Evolutionary conservation across 2,113 vertebrate species (phyloP).

Genomic region (Cololabis saira): DNA sequence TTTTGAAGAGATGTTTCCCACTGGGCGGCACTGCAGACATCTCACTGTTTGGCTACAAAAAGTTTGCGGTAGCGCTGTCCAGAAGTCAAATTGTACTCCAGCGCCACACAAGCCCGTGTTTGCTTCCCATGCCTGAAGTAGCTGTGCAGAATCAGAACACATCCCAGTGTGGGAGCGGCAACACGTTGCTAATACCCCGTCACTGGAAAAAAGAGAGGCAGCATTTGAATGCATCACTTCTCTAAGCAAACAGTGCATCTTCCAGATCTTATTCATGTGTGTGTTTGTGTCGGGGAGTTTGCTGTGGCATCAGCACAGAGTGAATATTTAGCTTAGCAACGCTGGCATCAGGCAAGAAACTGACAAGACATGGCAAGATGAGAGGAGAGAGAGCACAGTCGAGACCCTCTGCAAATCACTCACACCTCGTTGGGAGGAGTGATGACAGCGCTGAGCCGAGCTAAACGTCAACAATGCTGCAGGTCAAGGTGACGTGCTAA

Average conservation of each 20-base stretch:
- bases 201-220: conserved; percentile 29
- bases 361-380: conserved; percentile 38
- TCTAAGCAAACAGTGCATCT: conserved; percentile 37
- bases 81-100: conserved; percentile 40
- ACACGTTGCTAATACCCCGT: conserved; percentile 61
- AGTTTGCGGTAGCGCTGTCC: conserved; percentile 59
- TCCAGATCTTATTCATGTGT: conserved; percentile 21
- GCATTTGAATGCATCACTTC: conserved; percentile 28
- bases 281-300: neutral
- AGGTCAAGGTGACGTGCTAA: conserved; percentile 59
- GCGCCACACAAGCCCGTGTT: conserved; percentile 17
- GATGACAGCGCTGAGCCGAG: conserved; percentile 51
- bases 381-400: conserved; percentile 25
- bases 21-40: conserved; percentile 44
- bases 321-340: conserved; percentile 62
- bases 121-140: conserved; percentile 32
- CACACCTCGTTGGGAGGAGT: conserved; percentile 24
- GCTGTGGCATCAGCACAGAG: conserved; percentile 17
- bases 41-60: conserved; percentile 71
- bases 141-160: conserved; percentile 17
- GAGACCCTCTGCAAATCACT: conserved; percentile 38
- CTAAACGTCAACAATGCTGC: conserved; percentile 42
- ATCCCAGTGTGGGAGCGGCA: conserved; percentile 27
- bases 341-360: conserved; percentile 25
- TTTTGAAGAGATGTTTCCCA: conserved; percentile 54